A percentile compares a stretch with the other conserved stretches of the same genome.
These are phyloP conservation scores for Phengaris arion DNA, from an alignment of 2,888 invertebrate species.

Conservation along the genomic window DNA sequence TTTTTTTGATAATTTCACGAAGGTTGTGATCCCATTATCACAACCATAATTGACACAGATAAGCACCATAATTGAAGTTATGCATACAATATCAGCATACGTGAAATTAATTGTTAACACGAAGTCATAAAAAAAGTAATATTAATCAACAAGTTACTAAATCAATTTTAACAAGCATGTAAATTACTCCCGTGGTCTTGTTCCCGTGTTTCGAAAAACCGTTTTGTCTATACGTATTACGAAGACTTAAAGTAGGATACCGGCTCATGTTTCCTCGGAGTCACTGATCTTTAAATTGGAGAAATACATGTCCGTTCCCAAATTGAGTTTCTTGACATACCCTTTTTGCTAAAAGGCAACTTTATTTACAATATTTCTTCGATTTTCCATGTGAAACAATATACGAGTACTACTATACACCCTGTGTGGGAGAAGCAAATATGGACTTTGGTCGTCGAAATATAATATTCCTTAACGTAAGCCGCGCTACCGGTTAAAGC, in stretches of 20 bases:
- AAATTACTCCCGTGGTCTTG: too few species aligned
- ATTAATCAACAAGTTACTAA: too few species aligned
- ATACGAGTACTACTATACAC: neutral
- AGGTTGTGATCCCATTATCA: neutral
- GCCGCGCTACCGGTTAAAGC: too few species aligned
- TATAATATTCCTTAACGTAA: neutral
- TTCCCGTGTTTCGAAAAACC: too few species aligned
- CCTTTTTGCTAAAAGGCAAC: conserved; percentile 5
- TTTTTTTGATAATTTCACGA: neutral
- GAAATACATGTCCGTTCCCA: conserved; percentile 18
- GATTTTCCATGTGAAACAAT: conserved; percentile 11
- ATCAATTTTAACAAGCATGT: too few species aligned
- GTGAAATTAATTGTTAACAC: too few species aligned
- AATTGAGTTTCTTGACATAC: neutral
- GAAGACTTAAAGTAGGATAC: neutral
- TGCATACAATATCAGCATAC: too few species aligned
- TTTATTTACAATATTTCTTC: neutral
- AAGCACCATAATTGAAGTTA: too few species aligned
- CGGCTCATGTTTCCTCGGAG: neutral
- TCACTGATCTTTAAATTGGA: conserved; percentile 25
- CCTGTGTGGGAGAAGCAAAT: neutral
- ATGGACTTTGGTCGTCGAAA: neutral
- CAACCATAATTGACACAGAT: neutral
- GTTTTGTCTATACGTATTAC: neutral
- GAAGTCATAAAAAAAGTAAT: too few species aligned